These are phyloP conservation scores for Campoletis sonorensis DNA, from an alignment of 1,140 invertebrate species.

Conservation along the genomic window DNA sequence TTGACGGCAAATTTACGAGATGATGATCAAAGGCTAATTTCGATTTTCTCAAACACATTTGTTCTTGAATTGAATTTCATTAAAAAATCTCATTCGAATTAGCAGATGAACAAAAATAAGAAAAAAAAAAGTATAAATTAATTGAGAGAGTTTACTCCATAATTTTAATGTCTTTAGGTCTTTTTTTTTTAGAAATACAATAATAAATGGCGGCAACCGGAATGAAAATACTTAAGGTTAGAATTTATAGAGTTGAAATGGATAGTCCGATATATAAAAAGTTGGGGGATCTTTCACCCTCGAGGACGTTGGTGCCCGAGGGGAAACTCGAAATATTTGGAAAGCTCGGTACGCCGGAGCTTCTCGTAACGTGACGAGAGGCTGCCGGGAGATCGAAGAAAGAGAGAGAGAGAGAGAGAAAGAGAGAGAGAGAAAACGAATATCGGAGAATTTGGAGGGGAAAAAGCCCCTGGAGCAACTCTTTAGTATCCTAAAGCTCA, in stretches of 20 bases:
- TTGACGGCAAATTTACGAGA: no score
- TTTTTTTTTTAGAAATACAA: background rate
- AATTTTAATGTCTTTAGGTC: no score
- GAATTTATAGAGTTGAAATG: background rate
- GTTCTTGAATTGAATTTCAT: no score
- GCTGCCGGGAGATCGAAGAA: background rate
- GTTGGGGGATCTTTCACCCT: conserved; percentile 1
- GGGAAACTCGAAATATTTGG: conserved; percentile 19
- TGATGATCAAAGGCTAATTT: no score
- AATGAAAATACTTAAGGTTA: background rate
- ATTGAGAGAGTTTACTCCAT: no score
- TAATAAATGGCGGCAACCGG: background rate
- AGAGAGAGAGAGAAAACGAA: background rate
- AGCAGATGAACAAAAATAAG: no score
- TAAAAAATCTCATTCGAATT: no score
- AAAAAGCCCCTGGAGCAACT: background rate
- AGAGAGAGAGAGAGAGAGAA: background rate
- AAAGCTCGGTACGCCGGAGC: conserved; percentile 1
- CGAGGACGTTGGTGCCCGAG: conserved; percentile 5
- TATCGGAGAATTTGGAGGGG: background rate
- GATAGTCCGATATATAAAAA: background rate
- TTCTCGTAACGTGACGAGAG: background rate
- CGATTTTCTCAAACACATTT: no score
- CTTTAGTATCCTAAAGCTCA: background rate
- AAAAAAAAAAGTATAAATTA: no score